Evolutionary conservation across 1,140 invertebrate species (phyloP).

Genomic region (Tribolium castaneum): DNA sequence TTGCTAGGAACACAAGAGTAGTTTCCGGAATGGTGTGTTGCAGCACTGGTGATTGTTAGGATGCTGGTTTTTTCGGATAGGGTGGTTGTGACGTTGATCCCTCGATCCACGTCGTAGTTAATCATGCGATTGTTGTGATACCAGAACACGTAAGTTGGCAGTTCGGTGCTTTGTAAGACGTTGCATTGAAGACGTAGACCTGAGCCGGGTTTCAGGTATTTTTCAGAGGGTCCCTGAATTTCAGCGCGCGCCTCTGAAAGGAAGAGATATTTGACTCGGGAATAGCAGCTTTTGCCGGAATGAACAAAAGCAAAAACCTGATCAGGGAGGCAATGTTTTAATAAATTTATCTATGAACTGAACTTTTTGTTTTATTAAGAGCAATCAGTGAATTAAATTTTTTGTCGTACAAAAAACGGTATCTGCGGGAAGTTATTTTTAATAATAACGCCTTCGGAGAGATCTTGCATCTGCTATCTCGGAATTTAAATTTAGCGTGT

Average conservation of each 20-base stretch:
- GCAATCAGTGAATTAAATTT: no score
- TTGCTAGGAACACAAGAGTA: conserved; percentile 90
- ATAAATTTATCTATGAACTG: no score
- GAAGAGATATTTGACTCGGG: not conserved
- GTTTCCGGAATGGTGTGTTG: conserved; percentile 83
- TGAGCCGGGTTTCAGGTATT: conserved; percentile 87
- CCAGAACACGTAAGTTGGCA: conserved; percentile 86
- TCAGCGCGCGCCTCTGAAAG: conserved; percentile 84
- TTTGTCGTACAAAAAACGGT: no score
- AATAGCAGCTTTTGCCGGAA: not conserved
- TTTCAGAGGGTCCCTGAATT: conserved; percentile 84
- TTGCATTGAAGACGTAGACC: conserved; percentile 82
- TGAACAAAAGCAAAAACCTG: no score
- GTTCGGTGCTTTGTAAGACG: conserved; percentile 84
- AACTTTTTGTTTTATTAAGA: no score
- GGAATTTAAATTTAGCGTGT: no score
- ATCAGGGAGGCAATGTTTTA: no score
- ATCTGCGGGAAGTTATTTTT: no score
- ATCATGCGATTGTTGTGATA: conserved; percentile 92
- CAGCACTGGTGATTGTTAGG: conserved; percentile 75
- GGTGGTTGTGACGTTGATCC: conserved; percentile 84
- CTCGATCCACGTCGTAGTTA: conserved; percentile 86
- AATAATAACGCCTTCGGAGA: no score
- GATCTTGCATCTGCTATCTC: no score
- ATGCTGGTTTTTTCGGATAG: conserved; percentile 69